These are phyloP conservation scores for Netelia inedita DNA, from an alignment of 2,888 invertebrate species.

Conservation along the genomic window DNA sequence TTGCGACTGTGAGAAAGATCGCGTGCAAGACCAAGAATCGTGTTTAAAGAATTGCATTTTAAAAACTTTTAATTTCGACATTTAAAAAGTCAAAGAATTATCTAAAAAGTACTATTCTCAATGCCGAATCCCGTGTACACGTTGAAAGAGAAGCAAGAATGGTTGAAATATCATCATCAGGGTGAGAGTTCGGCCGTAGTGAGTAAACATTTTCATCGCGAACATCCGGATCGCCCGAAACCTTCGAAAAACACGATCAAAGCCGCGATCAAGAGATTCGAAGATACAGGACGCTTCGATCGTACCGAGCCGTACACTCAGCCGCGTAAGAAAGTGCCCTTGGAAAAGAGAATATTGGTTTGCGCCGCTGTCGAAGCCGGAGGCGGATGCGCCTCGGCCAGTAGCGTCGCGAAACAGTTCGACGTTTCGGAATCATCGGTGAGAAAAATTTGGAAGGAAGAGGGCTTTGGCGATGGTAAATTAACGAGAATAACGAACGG, in stretches of 20 bases:
- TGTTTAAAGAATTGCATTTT: too few species aligned
- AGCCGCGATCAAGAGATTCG: conserved; percentile 65
- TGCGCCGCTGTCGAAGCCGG: conserved; percentile 64
- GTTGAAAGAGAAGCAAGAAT: conserved; percentile 66
- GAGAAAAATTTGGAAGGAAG: conserved; percentile 67
- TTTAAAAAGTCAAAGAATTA: not conserved
- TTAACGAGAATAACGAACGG: conserved; percentile 61
- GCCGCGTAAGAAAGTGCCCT: conserved; percentile 56
- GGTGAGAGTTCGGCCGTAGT: conserved; percentile 64
- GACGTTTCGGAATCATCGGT: conserved; percentile 65
- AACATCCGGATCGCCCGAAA: conserved; percentile 63
- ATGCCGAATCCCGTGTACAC: conserved; percentile 67
- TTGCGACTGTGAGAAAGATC: too few species aligned
- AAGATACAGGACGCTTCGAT: conserved; percentile 66
- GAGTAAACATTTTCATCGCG: conserved; percentile 65
- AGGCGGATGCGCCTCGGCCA: conserved; percentile 63
- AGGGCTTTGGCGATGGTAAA: conserved; percentile 63
- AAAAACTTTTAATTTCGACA: not conserved
- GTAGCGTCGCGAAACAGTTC: conserved; percentile 60
- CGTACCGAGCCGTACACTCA: conserved; percentile 62
- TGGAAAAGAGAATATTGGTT: conserved; percentile 64
- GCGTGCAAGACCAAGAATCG: too few species aligned
- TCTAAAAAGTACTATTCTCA: not conserved
- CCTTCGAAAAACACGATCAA: conserved; percentile 65
- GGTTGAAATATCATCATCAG: conserved; percentile 66